Percentiles rank a stretch among this genome's conserved stretches.
These are phyloP conservation scores for Nephrotoma appendiculata DNA, from an alignment of 2,888 invertebrate genomes.

Conservation along the genomic window DNA sequence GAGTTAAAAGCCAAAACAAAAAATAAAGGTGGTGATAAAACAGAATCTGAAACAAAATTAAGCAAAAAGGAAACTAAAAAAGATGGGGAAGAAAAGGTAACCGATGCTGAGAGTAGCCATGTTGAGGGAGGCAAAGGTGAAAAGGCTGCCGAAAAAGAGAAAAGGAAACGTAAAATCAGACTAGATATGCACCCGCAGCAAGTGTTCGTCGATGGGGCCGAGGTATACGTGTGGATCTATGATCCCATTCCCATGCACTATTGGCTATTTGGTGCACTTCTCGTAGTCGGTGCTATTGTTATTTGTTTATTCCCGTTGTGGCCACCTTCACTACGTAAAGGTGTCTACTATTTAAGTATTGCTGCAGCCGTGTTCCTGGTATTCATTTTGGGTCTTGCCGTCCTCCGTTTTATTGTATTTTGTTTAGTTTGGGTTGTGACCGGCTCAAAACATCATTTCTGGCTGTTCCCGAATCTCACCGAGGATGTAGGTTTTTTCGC, in stretches of 20 bases:
- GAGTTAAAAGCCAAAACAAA: constrained; percentile 40
- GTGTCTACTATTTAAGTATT: constrained; percentile 93
- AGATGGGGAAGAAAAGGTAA: constrained; percentile 27
- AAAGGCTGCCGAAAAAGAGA: constrained; percentile 34
- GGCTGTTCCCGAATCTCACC: constrained; percentile 97
- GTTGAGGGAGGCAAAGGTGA: constrained; percentile 35
- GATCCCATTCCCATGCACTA: constrained; percentile 91
- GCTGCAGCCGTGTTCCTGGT: constrained; percentile 91
- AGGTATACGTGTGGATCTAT: constrained; percentile 97
- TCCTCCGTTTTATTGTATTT: constrained; percentile 82
- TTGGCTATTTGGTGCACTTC: constrained; percentile 81
- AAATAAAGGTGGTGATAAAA: neutral
- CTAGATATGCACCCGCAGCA: constrained; percentile 97
- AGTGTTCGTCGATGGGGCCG: constrained; percentile 80
- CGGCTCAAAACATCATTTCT: constrained; percentile 82
- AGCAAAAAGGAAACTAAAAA: constrained; percentile 24
- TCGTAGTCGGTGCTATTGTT: constrained; percentile 84
- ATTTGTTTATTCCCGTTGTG: constrained; percentile 98
- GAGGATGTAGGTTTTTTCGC: constrained; percentile 99
- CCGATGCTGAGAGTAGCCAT: constrained; percentile 38
- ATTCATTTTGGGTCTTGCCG: constrained; percentile 78
- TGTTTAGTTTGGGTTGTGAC: constrained; percentile 79
- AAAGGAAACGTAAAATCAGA: constrained; percentile 78
- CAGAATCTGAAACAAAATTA: constrained; percentile 12
- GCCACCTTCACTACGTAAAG: constrained; percentile 85